A percentile compares a stretch with the other conserved stretches of the same genome.
These are phyloP conservation scores for Notiomystis cincta DNA, from an alignment of 2,113 vertebrate genomes.

Conservation along the genomic window DNA sequence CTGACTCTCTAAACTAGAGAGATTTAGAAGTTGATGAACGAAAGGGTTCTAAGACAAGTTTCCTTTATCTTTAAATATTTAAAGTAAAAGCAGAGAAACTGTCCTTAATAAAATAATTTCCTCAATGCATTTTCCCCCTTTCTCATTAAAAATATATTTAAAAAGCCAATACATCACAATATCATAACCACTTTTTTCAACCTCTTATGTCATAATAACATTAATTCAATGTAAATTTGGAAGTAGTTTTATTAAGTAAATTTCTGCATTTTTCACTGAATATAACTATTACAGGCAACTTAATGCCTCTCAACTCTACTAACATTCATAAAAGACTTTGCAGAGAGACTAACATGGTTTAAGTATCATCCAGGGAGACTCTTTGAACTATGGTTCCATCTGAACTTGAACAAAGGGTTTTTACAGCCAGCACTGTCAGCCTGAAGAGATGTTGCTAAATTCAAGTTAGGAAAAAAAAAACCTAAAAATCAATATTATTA, in stretches of 20 bases:
- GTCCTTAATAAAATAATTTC: not conserved
- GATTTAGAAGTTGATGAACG: not conserved
- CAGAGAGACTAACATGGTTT: not conserved
- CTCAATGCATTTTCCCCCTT: fast-evolving
- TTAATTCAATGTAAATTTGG: not conserved
- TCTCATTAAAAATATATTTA: not conserved
- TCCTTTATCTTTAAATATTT: not conserved
- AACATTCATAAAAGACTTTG: not conserved
- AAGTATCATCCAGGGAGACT: not conserved
- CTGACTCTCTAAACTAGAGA: not conserved
- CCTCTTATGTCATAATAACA: not conserved
- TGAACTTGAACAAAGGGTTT: not conserved
- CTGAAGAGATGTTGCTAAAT: not conserved
- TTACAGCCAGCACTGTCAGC: not conserved
- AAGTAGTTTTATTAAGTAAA: not conserved
- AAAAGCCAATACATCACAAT: not conserved
- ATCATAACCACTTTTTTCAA: not conserved
- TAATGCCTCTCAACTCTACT: not conserved
- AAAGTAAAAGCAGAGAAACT: not conserved
- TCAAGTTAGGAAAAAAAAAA: not conserved
- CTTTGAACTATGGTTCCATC: not conserved
- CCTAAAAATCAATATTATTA: constrained; percentile 17
- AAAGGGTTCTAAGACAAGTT: not conserved
- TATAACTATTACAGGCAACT: not conserved
- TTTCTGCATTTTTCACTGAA: not conserved